A percentile compares a stretch with the other conserved stretches of the same genome.
Evolutionary conservation across 2,113 vertebrate genomes (phyloP).

Genomic region (Protobothrops mucrosquamatus): DNA sequence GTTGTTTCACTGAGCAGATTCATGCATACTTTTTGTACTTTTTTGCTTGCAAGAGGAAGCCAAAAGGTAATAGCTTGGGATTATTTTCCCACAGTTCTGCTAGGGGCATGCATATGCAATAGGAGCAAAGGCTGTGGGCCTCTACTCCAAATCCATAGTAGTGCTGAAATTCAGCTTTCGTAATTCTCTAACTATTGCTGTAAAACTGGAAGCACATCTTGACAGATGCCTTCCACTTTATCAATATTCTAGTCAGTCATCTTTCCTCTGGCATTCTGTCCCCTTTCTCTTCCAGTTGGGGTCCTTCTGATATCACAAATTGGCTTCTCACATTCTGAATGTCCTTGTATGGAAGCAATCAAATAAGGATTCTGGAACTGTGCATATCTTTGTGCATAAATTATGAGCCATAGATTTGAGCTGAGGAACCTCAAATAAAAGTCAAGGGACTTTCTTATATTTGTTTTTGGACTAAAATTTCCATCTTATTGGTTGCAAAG

Average conservation of each 20-base stretch:
- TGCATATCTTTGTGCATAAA: background rate
- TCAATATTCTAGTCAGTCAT: background rate
- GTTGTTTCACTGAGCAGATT: background rate
- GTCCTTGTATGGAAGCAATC: background rate
- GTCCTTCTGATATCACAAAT: background rate
- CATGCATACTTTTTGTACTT: background rate
- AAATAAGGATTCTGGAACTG: background rate
- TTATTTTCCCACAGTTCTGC: background rate
- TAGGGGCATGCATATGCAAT: background rate
- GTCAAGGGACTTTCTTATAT: background rate
- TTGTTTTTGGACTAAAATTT: background rate
- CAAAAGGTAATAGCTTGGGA: background rate
- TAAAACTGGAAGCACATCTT: background rate
- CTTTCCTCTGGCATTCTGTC: background rate
- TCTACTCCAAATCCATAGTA: background rate
- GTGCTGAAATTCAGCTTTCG: background rate
- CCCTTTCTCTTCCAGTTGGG: background rate
- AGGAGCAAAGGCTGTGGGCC: background rate
- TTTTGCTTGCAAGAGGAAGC: background rate
- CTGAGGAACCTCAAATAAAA: background rate
- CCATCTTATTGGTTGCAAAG: background rate
- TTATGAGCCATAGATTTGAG: background rate
- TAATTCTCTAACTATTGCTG: background rate
- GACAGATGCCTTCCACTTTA: background rate
- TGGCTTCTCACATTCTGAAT: background rate